A percentile compares a stretch with the other conserved stretches of the same genome.
Evolutionary conservation across 2,888 invertebrate species (phyloP).

Genomic region (Pseudococcus jackbeardsleyi): DNA sequence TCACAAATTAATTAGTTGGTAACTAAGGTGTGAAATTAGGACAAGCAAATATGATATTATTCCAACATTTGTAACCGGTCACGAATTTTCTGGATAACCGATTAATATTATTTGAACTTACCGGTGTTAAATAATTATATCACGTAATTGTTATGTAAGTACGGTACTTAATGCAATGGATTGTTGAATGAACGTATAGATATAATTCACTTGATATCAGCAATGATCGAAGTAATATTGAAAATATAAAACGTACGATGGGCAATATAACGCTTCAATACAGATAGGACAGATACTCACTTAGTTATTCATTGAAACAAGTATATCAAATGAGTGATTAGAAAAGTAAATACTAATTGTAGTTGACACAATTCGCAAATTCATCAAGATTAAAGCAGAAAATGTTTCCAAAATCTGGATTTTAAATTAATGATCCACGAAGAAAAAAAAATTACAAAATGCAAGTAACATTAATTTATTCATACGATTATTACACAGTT

Average conservation of each 20-base stretch:
- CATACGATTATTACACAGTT: not conserved
- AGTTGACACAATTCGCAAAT: too few relatives aligned
- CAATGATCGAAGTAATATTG: not conserved
- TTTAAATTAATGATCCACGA: too few relatives aligned
- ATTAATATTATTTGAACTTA: constrained; percentile 30
- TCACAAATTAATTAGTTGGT: constrained; percentile 57
- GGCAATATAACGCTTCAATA: not conserved
- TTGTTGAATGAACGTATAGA: not conserved
- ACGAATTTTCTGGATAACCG: constrained; percentile 49
- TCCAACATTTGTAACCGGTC: constrained; percentile 57
- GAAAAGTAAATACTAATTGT: too few relatives aligned
- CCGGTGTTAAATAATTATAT: constrained; percentile 22
- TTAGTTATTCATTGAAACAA: too few relatives aligned
- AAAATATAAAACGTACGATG: not conserved
- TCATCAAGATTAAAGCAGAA: not conserved
- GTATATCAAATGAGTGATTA: too few relatives aligned
- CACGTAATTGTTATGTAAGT: constrained; percentile 49
- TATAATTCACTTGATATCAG: not conserved
- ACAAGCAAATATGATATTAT: constrained; percentile 59
- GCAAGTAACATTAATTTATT: not conserved
- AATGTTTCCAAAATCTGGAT: not conserved
- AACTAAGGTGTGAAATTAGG: constrained; percentile 61
- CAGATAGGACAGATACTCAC: too few relatives aligned
- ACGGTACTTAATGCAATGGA: constrained; percentile 1
- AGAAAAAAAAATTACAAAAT: not conserved